Conservation (phyloP, 2,113 vertebrate species). For the Pygoscelis antarcticus region DNA sequence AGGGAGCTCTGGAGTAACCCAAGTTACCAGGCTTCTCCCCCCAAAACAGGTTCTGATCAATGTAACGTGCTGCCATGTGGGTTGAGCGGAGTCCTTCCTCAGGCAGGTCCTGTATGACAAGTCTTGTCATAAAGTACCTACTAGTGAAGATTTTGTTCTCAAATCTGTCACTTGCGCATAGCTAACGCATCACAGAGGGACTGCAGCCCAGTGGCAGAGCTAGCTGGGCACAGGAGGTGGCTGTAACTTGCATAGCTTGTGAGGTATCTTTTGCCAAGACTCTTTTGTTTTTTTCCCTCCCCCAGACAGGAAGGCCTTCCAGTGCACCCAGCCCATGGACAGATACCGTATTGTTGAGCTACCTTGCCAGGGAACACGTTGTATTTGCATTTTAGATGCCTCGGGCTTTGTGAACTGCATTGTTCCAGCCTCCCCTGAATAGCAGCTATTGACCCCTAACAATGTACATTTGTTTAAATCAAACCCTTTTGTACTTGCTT, state of each 20-base stretch:
- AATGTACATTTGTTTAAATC: conserved; percentile 50
- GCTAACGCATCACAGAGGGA: neutral
- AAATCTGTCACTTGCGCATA: neutral
- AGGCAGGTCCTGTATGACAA: neutral
- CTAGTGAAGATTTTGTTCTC: neutral
- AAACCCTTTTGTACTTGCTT: neutral
- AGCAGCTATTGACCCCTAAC: conserved; percentile 47
- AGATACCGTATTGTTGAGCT: neutral
- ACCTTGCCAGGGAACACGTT: conserved; percentile 28
- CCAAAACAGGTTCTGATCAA: accelerated
- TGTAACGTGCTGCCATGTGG: accelerated
- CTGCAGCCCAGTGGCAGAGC: neutral
- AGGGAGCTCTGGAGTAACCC: neutral
- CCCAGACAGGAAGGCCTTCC: neutral
- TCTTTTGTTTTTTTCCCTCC: neutral
- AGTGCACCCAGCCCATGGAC: neutral
- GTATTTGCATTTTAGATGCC: conserved; percentile 53
- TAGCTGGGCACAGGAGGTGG: neutral
- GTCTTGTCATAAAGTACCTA: neutral
- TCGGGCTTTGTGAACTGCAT: neutral
- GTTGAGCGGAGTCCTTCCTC: neutral
- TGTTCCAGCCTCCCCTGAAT: conserved; percentile 40
- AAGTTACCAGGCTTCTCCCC: neutral
- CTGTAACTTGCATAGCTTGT: neutral
- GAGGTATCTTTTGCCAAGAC: neutral